Evolutionary conservation across 2,888 invertebrate genomes (phyloP).

Genomic region (Hirtodrosophila confusa): DNA sequence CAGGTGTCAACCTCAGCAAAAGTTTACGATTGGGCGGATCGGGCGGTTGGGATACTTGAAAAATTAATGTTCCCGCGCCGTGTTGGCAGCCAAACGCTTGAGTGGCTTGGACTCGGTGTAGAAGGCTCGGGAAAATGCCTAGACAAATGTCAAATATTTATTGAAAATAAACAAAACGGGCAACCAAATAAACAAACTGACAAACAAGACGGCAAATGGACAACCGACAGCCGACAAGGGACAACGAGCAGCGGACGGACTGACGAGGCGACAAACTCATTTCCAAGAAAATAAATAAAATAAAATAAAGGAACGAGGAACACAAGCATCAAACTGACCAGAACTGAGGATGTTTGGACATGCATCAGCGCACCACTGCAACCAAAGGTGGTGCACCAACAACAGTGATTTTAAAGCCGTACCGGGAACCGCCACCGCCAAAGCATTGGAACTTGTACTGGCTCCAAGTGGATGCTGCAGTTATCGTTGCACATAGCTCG

Average conservation of each 20-base stretch:
- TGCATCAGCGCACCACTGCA: slow-evolving; percentile 68
- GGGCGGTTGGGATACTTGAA: slow-evolving; percentile 59
- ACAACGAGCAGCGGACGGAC: slow-evolving; percentile 12
- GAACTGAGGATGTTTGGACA: slow-evolving; percentile 79
- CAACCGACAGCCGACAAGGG: slow-evolving; percentile 17
- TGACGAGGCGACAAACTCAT: slow-evolving; percentile 56
- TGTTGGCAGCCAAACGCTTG: slow-evolving; percentile 66
- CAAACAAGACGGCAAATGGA: slow-evolving; percentile 65
- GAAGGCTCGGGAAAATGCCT: slow-evolving; percentile 67
- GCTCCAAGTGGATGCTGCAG: slow-evolving; percentile 50
- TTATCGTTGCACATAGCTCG: slow-evolving; percentile 16
- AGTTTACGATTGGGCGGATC: slow-evolving; percentile 21
- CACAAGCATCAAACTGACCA: slow-evolving; percentile 71
- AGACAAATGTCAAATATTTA: slow-evolving; percentile 81
- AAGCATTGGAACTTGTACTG: slow-evolving; percentile 29
- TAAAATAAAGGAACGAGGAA: slow-evolving; percentile 54
- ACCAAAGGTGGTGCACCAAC: slow-evolving; percentile 16
- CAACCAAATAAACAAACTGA: slow-evolving; percentile 75
- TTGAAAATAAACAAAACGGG: slow-evolving; percentile 73
- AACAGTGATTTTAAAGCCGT: slow-evolving; percentile 56
- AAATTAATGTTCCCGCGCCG: slow-evolving; percentile 75
- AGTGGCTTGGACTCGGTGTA: slow-evolving; percentile 32
- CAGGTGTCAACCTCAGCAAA: slow-evolving; percentile 34
- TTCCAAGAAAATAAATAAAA: slow-evolving; percentile 76
- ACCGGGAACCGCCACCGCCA: slow-evolving; percentile 37